These are phyloP conservation scores for Elysia crispata DNA, from an alignment of 2,888 invertebrate genomes.

Conservation along the genomic window DNA sequence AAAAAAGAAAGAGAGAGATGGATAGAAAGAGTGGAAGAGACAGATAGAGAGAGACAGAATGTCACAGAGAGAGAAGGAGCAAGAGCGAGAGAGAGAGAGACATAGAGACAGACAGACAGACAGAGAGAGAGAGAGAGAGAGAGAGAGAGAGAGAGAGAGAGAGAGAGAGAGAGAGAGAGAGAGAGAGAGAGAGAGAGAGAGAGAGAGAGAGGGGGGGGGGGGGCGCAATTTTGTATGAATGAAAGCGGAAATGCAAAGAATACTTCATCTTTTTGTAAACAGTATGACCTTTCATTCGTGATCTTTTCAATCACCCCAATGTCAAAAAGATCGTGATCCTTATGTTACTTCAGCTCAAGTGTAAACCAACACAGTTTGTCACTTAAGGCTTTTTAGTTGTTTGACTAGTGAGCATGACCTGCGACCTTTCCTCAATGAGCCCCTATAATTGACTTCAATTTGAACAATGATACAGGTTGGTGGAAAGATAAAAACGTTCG, in stretches of 20 bases:
- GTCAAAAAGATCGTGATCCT: background rate
- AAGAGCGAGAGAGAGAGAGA: conserved; percentile 10
- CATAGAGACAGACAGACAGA: background rate
- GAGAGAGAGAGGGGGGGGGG: conserved; percentile 1
- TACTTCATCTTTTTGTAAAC: too few relatives aligned
- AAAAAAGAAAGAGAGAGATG: background rate
- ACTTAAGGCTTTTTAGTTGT: too few relatives aligned
- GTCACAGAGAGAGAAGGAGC: background rate
- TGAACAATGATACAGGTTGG: too few relatives aligned
- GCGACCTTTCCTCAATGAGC: too few relatives aligned
- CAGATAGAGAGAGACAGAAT: background rate
- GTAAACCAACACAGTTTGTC: too few relatives aligned
- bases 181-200: conserved; percentile 13
- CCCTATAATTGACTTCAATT: too few relatives aligned
- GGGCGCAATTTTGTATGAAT: background rate
- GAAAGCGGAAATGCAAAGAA: conserved; percentile 6
- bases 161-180: background rate
- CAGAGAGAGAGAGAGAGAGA: conserved; percentile 2
- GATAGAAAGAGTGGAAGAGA: conserved; percentile 12
- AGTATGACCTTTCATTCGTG: too few relatives aligned
- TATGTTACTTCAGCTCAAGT: background rate
- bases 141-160: conserved; percentile 11
- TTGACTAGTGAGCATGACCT: too few relatives aligned
- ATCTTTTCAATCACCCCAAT: conserved; percentile 14
- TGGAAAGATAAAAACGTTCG: too few relatives aligned